phyloP scores from a whole-genome alignment of 2,797 vertebrate species.

The Clangula hyemalis region DNA sequence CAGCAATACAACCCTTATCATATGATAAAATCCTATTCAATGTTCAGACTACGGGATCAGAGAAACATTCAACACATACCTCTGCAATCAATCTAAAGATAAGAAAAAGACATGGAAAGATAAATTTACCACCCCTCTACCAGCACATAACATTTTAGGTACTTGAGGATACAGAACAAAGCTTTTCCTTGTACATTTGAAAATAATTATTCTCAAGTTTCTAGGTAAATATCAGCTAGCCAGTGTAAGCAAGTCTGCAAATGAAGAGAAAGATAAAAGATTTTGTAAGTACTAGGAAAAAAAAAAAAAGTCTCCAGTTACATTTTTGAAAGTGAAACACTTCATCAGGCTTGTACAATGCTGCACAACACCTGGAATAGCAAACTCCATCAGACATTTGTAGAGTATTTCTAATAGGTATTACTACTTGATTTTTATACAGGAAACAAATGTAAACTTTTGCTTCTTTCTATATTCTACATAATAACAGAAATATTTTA shows the following conservation, averaged over 20 bases:
- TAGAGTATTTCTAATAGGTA: neutral
- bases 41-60: neutral
- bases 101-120: neutral
- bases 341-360: neutral
- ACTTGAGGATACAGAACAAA: neutral
- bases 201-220: neutral
- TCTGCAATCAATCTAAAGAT: neutral
- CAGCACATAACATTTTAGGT: neutral
- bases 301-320: neutral
- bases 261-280: neutral
- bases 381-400: neutral
- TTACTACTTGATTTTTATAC: neutral
- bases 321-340: neutral
- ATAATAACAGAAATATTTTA: too few species aligned
- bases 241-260: neutral
- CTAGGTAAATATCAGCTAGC: neutral
- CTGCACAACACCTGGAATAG: neutral
- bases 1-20: neutral
- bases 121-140: fast-evolving
- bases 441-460: neutral
- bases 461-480: neutral
- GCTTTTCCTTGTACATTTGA: neutral
- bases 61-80: neutral
- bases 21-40: neutral
- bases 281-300: neutral